Evolutionary conservation across 2,888 invertebrate species (phyloP).

Genomic region (Ommatoiulus sabulosus): DNA sequence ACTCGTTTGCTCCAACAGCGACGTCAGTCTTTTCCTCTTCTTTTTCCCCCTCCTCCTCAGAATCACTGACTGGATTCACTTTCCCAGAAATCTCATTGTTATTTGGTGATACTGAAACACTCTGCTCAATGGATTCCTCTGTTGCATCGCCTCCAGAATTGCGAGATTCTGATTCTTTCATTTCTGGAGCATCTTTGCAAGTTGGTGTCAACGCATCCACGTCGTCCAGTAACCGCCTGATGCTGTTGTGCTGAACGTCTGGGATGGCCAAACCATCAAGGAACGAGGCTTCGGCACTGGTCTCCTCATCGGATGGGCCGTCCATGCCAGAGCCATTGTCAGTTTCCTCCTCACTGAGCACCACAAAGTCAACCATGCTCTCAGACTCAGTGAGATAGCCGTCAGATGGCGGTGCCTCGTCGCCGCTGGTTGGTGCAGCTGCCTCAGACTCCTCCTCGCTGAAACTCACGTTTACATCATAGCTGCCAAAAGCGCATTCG

Average conservation of each 20-base stretch:
- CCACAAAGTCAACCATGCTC: constrained; percentile 28
- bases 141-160: neutral
- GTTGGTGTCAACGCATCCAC: neutral
- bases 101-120: neutral
- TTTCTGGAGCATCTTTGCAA: neutral
- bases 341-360: neutral
- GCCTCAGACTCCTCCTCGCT: constrained; percentile 21
- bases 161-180: neutral
- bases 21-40: neutral
- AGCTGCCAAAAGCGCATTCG: constrained; percentile 12
- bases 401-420: neutral
- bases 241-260: neutral
- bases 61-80: neutral
- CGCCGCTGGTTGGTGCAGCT: neutral
- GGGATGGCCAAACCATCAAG: neutral
- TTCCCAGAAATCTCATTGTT: neutral
- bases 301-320: neutral
- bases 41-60: neutral
- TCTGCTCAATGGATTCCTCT: neutral
- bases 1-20: neutral
- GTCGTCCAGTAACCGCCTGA: neutral
- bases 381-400: neutral
- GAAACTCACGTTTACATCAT: constrained; percentile 3
- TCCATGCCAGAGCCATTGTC: neutral
- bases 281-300: neutral